phyloP scores from a whole-genome alignment of 2,888 invertebrate species.

The Argyresthia albistria region DNA sequence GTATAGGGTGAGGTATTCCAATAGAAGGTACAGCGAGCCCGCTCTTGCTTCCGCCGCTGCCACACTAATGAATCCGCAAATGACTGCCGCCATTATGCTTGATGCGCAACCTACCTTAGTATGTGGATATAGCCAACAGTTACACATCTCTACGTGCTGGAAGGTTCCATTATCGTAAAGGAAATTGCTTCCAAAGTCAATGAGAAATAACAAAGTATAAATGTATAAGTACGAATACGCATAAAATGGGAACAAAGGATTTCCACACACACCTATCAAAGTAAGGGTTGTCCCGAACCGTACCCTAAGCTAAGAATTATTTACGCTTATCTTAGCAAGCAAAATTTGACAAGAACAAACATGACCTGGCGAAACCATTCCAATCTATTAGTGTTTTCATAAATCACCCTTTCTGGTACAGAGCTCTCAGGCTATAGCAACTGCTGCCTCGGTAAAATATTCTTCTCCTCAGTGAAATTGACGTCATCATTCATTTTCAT shows the following conservation, averaged over 20 bases:
- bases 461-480: slow-evolving; percentile 9
- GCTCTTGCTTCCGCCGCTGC: not conserved
- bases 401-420: not conserved
- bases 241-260: no score
- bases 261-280: not conserved
- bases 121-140: not conserved
- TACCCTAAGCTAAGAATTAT: not conserved
- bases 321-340: no score
- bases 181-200: not conserved
- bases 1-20: not conserved
- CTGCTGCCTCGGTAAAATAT: not conserved
- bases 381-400: slow-evolving; percentile 1
- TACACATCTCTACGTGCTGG: not conserved
- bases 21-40: not conserved
- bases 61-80: slow-evolving; percentile 9
- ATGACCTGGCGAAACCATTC: not conserved
- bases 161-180: not conserved
- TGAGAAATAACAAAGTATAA: no score
- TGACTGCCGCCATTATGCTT: slow-evolving; percentile 6
- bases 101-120: not conserved
- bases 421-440: not conserved
- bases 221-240: no score
- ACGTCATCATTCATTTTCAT: slow-evolving; percentile 24
- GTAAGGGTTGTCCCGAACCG: not conserved
- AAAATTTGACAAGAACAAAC: no score